A percentile compares a stretch with the other conserved stretches of the same genome.
These are phyloP conservation scores for Malacosoma neustria DNA, from an alignment of 2,888 invertebrate genomes.

Conservation along the genomic window DNA sequence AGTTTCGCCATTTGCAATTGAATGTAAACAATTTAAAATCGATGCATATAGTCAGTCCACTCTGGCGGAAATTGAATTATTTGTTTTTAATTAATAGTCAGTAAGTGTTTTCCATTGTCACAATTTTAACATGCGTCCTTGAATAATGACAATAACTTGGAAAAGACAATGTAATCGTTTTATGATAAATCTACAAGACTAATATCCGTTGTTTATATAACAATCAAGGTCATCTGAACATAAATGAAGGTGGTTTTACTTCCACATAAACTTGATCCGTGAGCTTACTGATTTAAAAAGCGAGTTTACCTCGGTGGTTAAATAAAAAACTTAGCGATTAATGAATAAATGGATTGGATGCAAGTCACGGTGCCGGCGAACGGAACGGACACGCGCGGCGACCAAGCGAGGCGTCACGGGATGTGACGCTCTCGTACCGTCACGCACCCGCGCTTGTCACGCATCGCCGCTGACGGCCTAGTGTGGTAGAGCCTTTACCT, in stretches of 20 bases:
- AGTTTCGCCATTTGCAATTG: too few relatives aligned
- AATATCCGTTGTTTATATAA: neutral
- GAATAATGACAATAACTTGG: too few relatives aligned
- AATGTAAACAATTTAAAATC: too few relatives aligned
- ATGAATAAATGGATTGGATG: slow-evolving; percentile 48
- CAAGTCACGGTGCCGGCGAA: slow-evolving; percentile 57
- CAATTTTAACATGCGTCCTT: too few relatives aligned
- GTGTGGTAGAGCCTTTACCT: slow-evolving; percentile 58
- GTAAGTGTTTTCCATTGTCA: too few relatives aligned
- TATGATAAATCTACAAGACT: too few relatives aligned
- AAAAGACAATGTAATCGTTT: too few relatives aligned
- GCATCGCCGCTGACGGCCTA: slow-evolving; percentile 27
- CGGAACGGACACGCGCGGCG: slow-evolving; percentile 62
- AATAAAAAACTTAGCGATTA: slow-evolving; percentile 36
- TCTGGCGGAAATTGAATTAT: too few relatives aligned
- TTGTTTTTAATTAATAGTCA: too few relatives aligned
- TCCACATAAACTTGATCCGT: slow-evolving; percentile 21
- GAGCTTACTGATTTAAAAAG: slow-evolving; percentile 51
- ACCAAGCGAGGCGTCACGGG: slow-evolving; percentile 44
- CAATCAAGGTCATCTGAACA: neutral
- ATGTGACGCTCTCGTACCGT: slow-evolving; percentile 25
- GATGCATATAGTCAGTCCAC: too few relatives aligned
- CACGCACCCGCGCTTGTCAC: slow-evolving; percentile 21
- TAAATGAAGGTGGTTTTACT: slow-evolving; percentile 4
- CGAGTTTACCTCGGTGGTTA: slow-evolving; percentile 44